Evolutionary conservation across 1,140 invertebrate species (phyloP).

Genomic region (Parasteatoda tepidariorum): DNA sequence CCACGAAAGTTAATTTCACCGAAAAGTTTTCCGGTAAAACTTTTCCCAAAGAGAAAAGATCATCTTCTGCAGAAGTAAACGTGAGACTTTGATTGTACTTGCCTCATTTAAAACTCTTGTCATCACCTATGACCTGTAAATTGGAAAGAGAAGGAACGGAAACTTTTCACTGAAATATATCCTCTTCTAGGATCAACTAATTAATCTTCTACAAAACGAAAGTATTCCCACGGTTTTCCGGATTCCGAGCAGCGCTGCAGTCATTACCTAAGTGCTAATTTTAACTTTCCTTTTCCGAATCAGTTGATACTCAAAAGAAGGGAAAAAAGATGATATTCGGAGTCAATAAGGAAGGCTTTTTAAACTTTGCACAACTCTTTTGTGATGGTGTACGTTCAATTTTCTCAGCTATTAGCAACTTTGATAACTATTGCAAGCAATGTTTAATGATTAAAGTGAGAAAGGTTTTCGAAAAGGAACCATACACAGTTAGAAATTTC

Average conservation of each 20-base stretch:
- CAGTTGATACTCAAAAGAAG: neutral
- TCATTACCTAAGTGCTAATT: slow-evolving; percentile 25
- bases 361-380: slow-evolving; percentile 3
- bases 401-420: slow-evolving; percentile 1
- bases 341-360: slow-evolving; percentile 5
- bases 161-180: slow-evolving; percentile 24
- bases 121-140: slow-evolving; percentile 5
- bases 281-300: neutral
- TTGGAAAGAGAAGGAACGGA: slow-evolving; percentile 10
- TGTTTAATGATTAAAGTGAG: too few species aligned
- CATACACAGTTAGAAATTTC: too few species aligned
- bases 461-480: too few species aligned
- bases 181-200: slow-evolving; percentile 23
- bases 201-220: slow-evolving; percentile 36
- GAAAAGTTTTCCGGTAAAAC: slow-evolving; percentile 13
- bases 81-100: neutral
- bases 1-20: slow-evolving; percentile 21
- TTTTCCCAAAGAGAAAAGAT: slow-evolving; percentile 7
- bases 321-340: neutral
- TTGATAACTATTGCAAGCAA: too few species aligned
- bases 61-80: neutral
- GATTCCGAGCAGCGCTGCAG: neutral
- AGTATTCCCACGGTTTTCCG: neutral
- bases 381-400: slow-evolving; percentile 6
- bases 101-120: slow-evolving; percentile 26